phyloP scores from a whole-genome alignment of 2,797 vertebrate genomes.

The Crotalus adamanteus region DNA sequence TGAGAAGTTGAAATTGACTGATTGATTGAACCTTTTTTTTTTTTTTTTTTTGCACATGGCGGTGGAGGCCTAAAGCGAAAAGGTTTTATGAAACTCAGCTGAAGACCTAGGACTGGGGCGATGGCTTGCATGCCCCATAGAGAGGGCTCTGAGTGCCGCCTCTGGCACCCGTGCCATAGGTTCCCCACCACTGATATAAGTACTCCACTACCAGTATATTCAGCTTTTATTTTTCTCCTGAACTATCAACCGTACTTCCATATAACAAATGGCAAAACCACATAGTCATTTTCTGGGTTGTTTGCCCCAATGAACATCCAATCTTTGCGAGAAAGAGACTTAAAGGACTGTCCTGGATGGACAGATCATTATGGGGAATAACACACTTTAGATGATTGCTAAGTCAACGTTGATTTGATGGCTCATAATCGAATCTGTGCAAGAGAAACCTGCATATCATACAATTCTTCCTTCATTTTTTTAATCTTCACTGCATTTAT shows the following conservation, averaged over 20 bases:
- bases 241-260: not conserved
- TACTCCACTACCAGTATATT: not conserved
- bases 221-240: not conserved
- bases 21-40: too few species aligned
- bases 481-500: not conserved
- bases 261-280: not conserved
- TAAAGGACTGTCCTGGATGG: not conserved
- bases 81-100: too few species aligned
- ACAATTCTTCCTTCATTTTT: not conserved
- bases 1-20: too few species aligned
- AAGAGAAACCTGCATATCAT: not conserved
- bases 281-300: not conserved
- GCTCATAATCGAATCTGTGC: not conserved
- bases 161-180: too few species aligned
- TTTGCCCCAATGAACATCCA: not conserved
- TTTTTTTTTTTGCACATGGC: too few species aligned
- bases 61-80: too few species aligned
- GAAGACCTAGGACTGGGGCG: too few species aligned
- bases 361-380: not conserved
- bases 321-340: not conserved
- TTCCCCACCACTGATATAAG: not conserved
- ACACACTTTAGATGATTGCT: not conserved
- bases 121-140: too few species aligned
- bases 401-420: not conserved
- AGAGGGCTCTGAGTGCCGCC: too few species aligned